Evolutionary conservation across 92 coral and sea anemone species (phyloP), one percentile per base, ranked within the genome.

Genomic region (Epizoanthus scotinus): DNA sequence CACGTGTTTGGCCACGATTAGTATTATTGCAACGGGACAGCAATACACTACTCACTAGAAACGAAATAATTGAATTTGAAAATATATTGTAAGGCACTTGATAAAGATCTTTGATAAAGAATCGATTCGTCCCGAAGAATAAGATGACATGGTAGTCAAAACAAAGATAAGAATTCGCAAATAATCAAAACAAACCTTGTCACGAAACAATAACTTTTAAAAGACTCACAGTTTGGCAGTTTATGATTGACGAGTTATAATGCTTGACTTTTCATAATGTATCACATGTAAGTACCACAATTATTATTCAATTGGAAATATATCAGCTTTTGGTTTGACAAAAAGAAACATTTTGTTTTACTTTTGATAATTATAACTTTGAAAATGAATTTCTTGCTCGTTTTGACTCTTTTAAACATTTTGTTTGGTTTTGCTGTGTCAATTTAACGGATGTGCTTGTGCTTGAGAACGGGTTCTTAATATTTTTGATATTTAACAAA

Each of bases 1-100:
- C 81, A 75, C 81, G 81, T 75, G 81, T 75, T 75, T 8, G 81
- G 56, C 24, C n/a, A n/a, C 57, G 29, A 62, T 72, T 72, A 5
- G 44, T 67, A 49, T 36, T n/a, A 34, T 20, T 18, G 31, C 63
- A n/a, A 7, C 13, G 20, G 60, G 34, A 15, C 31, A 67, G 71
- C 12, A 67, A 6, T 72, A 18, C 40, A 34, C 40, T 34, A 34
- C 40, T 34, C 63, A 8, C 22, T 34, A 53, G 40, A 52, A 34
- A 20, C 20, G 29, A 29, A 40, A 29, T 64, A 31, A 63, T 62
- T 9, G 7, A 24, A 55, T 73, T 27, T 71, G 54, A 40, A 20
- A 44, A 14, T 29, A 53, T 29, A 26, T 73, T 31, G 64, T 31
- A 25, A 73, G 18, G 61, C 18, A 44, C 24, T 20, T 40, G 18